Evolutionary conservation across 2,113 vertebrate genomes (phyloP), one percentile per base, ranked within the genome.

Genomic region (Monopterus albus): DNA sequence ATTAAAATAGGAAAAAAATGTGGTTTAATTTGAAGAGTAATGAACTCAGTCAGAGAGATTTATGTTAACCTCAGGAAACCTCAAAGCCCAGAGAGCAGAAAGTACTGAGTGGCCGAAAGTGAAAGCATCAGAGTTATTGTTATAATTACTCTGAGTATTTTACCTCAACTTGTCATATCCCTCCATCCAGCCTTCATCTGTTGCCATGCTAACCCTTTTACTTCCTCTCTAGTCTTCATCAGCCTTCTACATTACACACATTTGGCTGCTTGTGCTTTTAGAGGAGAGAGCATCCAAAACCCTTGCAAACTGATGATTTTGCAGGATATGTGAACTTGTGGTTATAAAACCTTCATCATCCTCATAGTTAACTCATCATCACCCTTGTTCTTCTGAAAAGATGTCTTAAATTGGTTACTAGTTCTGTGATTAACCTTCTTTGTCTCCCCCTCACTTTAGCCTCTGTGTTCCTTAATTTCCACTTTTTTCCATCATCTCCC

Each of bases 31-130:
- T 7, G 10, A 70, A 71, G 67, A 80, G 67, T 49, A 65, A 69
- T 47, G 46, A 64, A 29, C 42, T 78, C 61, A 60, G 73, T 84
- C 68, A 65, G 33, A 35, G 36, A 59, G 66, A 33, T 78, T 67
- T 78, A 26, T 59, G 47, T 65, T 75, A 64, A 82, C 76, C 74
- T 76, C 47, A 40, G 51, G 50, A 72, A 75, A 75, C 63, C 55
- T 80, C 7, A 26, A 39, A 55, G 14, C 51, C 40, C 20, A 0
- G 10, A 71, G 40, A 76, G 63, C 8, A 21, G 58, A 45, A 45
- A 57, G 59, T 23, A 38, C 49, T 3, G 39, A 45, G 21, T 9
- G 47, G 47, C 23, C 81, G 14, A 52, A 58, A 75, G 62, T 58
- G 51, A 75, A 73, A 21, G 66, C 26, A 23, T 64, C 42, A 28